These are phyloP conservation scores for Mastigias papua DNA, from an alignment of 30 jellyfish, hydroid and myxozoan species.

Conservation along the genomic window DNA sequence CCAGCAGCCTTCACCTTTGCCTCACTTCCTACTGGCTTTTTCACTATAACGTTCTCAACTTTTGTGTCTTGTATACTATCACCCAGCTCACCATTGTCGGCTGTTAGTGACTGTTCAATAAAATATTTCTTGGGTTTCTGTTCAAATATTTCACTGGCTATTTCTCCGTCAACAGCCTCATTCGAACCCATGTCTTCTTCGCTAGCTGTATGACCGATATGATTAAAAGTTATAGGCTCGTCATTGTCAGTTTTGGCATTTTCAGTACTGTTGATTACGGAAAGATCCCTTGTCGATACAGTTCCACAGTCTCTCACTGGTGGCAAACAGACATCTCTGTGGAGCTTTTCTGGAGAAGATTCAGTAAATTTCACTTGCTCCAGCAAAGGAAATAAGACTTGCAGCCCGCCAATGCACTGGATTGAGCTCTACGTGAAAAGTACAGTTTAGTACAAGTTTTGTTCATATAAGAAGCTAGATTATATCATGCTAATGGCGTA, in stretches of 20 bases:
- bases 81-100: neutral
- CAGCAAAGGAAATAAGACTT: conserved; percentile 86
- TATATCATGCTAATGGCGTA: too few species aligned
- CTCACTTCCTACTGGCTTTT: neutral
- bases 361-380: conserved; percentile 80
- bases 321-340: conserved; percentile 35
- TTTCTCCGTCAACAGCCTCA: neutral
- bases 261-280: neutral
- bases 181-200: neutral
- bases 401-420: conserved; percentile 94
- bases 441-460: too few species aligned
- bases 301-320: conserved; percentile 2
- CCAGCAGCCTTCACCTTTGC: conserved; percentile 20
- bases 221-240: conserved; percentile 33
- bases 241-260: neutral
- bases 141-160: neutral
- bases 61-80: neutral
- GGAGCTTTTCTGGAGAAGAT: conserved; percentile 6
- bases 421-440: conserved; percentile 77
- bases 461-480: too few species aligned
- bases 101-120: neutral
- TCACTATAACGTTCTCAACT: neutral
- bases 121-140: neutral
- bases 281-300: conserved; percentile 36
- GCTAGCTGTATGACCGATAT: conserved; percentile 29